A percentile compares a stretch with the other conserved stretches of the same genome.
phyloP scores from a whole-genome alignment of 2,797 vertebrate genomes.

The Coreius guichenoti region DNA sequence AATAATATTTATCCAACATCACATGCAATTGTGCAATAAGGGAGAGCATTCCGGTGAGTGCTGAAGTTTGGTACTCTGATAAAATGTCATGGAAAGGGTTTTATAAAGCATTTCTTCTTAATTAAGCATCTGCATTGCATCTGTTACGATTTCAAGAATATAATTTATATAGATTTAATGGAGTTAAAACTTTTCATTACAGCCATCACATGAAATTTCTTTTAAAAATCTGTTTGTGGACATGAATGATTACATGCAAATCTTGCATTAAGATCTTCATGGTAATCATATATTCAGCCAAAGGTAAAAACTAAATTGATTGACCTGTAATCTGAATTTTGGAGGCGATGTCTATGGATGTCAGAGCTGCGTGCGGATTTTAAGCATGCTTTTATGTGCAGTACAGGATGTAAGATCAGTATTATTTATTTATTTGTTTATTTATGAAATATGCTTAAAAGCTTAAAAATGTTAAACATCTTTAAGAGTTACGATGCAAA shows the following conservation, averaged over 20 bases:
- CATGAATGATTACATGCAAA: not conserved
- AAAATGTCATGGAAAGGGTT: slow-evolving; percentile 54
- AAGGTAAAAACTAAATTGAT: not conserved
- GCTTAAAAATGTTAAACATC: too few relatives aligned
- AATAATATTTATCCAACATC: slow-evolving; percentile 66
- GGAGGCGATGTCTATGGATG: not conserved
- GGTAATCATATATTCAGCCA: not conserved
- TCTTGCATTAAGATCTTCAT: not conserved
- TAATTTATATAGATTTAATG: not conserved
- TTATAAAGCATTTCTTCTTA: not conserved
- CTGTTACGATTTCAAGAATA: not conserved
- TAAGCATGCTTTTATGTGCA: not conserved
- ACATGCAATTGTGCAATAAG: slow-evolving; percentile 64
- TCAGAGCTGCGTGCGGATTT: not conserved
- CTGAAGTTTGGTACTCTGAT: slow-evolving; percentile 43
- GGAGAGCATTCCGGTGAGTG: slow-evolving; percentile 48
- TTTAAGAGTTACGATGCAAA: not conserved
- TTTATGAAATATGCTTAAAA: not conserved
- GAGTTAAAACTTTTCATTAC: not conserved
- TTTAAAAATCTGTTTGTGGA: not conserved
- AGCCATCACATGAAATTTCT: not conserved
- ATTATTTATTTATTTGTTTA: not conserved
- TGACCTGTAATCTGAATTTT: not conserved
- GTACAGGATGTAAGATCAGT: not conserved
- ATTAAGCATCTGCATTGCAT: not conserved